These are phyloP conservation scores for Habropoda laboriosa DNA, from an alignment of 1,140 invertebrate species.

Conservation along the genomic window DNA sequence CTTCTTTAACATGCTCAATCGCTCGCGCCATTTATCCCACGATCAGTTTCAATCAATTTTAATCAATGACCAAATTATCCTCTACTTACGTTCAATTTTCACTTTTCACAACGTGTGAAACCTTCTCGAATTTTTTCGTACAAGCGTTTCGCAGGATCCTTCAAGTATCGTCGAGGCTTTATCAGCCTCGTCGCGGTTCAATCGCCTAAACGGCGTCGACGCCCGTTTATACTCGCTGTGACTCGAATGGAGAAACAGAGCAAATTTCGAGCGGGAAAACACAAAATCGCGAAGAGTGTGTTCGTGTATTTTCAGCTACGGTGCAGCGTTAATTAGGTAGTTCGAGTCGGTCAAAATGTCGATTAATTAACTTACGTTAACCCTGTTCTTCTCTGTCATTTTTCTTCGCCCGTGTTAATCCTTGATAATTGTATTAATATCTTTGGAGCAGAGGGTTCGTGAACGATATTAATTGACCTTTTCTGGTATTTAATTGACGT, in stretches of 20 bases:
- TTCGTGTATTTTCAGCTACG: background rate
- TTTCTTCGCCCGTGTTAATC: no score
- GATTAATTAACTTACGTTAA: slow-evolving; percentile 66
- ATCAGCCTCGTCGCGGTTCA: background rate
- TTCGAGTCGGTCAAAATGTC: slow-evolving; percentile 36
- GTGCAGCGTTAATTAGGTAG: slow-evolving; percentile 44
- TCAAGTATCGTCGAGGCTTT: background rate
- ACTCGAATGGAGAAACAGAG: background rate
- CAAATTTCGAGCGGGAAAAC: background rate
- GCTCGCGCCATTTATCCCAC: background rate
- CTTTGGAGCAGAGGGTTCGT: no score
- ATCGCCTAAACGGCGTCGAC: background rate
- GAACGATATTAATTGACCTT: no score
- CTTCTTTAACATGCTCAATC: no score
- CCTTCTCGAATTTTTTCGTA: background rate
- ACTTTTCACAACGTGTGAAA: background rate
- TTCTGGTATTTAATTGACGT: no score
- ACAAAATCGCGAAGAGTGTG: background rate
- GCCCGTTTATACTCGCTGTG: background rate
- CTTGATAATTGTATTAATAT: no score
- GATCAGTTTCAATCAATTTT: background rate
- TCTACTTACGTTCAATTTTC: background rate
- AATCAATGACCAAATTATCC: background rate
- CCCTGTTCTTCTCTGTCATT: no score
- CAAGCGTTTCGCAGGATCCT: background rate